Evolutionary conservation across 2,113 vertebrate species (phyloP), one percentile per base, ranked within the genome.

Genomic region (Brachypodius melanocephalos): DNA sequence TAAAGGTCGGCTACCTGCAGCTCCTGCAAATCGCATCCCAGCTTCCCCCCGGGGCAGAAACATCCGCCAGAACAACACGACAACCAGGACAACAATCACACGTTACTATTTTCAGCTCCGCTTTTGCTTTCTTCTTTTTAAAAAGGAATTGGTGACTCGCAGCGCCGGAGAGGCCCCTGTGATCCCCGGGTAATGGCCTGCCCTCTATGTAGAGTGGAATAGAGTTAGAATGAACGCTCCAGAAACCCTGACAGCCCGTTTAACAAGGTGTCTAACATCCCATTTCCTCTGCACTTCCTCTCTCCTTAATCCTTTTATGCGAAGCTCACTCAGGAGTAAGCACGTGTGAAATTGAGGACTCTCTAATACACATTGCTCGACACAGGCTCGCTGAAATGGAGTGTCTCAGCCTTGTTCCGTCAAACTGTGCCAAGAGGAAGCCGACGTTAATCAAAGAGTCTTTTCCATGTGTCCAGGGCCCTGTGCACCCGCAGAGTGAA

Each of bases 271-370:
- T 98, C 98, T 98, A 98, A 98, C 98, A 98, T 98, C 98, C 98
- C 98, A 98, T 99, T 98, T 98, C 98, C 98, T 98, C 97, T 98
- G 98, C 97, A 98, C 98, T 98, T 98, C 98, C 98, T 98, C 98
- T 98, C 96, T 94, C 98, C 98, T 99, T 99, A 99, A 99, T 99
- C 99, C 98, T 98, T 99, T 99, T 99, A 98, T 98, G 98, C 98
- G 98, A 99, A 98, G 98, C 98, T 98, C 98, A 98, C 98, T 98
- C 98, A 98, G 98, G 98, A 99, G 98, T 99, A 99, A 99, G 98
- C 98, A 98, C 98, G 98, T 99, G 99, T 99, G 99, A 99, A 99
- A 99, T 99, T 99, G 98, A 99, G 98, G 98, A 98, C 98, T 99
- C 98, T 98, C 98, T 98, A 98, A 98, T 98, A 98, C 98, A 98